Base-by-base conservation (phyloP, 2,888 invertebrate species). In the Mimas tiliae region DNA sequence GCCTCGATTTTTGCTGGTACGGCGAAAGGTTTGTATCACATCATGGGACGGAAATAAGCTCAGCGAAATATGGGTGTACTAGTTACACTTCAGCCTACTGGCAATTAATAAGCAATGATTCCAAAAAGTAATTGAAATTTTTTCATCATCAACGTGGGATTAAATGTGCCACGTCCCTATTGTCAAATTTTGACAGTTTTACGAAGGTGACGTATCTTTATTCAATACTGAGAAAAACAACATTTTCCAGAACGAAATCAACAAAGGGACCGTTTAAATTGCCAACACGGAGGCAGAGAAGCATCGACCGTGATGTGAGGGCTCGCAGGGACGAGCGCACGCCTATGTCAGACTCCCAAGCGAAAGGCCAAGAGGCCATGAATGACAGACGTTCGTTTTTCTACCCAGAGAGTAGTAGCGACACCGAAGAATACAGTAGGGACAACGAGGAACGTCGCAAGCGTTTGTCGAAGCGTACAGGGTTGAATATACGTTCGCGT, bases 381-480 rank as follows among this genome's bases (percentile, higher is more conserved):
- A 81, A 76, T 66, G 91, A 90, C 67, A 81, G 90, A 70, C 84
- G 93, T 77, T 84, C 87, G n/a, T 94, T 92, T 75, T 90, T 92
- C 79, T 93, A 91, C 69, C 88, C 89, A 69, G 96, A 96, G 80
- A 97, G 96, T 82, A 97, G 97, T 85, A 97, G 97, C 81, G 97
- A 97, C 84, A 97, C 97, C 27, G 97, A 97, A 87, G 97, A 97
- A 84, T 97, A 96, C 79, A 94, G 95, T 77, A 95, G 96, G 80
- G 92, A 92, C 76, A 95, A 96, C 76, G 95, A 96, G 68, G 97
- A 97, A 84, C 96, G 96, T 82, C 95, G 97, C 63, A 93, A 91
- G 73, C 84, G 91, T 67, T 73, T 93, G 65, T 91, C 91, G 1
- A 93, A 93, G 76, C 88, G 93, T 52, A 91, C 88, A 81, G 85